Percentiles rank a stretch among this genome's conserved stretches.
Conservation (phyloP, 2,113 vertebrate species). For the Carassius auratus region DNA sequence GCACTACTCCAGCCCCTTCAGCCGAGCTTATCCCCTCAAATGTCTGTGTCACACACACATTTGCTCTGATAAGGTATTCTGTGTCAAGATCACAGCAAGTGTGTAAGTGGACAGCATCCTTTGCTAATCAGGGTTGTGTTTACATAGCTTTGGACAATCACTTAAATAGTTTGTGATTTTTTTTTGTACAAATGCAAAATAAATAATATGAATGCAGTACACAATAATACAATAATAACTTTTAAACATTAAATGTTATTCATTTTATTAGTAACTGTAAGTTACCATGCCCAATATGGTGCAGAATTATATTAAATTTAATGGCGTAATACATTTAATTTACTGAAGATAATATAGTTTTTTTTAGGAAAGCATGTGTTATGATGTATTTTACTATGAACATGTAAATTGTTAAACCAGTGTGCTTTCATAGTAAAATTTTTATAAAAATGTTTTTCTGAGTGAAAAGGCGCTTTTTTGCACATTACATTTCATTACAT, state of each 20-base stretch:
- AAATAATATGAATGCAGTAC: no score
- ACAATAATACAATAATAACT: not conserved
- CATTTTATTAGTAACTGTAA: not conserved
- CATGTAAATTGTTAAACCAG: not conserved
- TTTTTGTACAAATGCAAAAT: not conserved
- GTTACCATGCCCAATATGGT: not conserved
- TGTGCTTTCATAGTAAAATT: not conserved
- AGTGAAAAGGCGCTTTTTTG: not conserved
- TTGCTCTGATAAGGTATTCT: not conserved
- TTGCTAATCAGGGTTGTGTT: not conserved
- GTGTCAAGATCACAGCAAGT: constrained; percentile 11
- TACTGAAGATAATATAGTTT: not conserved
- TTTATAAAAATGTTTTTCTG: not conserved
- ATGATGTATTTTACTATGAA: not conserved
- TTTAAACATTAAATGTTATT: not conserved
- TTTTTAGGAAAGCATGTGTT: not conserved
- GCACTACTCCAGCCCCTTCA: not conserved
- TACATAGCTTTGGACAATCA: not conserved
- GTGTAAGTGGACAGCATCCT: constrained; percentile 1
- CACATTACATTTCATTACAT: not conserved
- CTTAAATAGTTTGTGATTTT: not conserved
- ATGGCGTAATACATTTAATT: not conserved
- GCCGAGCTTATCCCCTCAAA: constrained; percentile 1
- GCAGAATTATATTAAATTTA: not conserved
- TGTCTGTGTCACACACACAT: not conserved